Conservation (phyloP, 2,888 invertebrate genomes). For the Iselma pallidipennis region DNA sequence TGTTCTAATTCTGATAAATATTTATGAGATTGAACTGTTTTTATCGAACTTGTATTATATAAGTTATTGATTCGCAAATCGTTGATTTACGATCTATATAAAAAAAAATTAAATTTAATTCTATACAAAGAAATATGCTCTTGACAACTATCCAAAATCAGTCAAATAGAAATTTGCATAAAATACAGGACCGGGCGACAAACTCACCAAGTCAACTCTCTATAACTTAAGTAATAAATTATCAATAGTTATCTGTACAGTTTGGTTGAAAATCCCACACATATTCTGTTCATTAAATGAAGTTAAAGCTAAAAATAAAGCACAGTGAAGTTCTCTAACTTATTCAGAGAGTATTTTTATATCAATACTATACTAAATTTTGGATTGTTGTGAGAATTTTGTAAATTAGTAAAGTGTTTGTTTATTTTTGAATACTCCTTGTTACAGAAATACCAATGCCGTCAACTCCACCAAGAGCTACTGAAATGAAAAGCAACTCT, state of each 20-base stretch:
- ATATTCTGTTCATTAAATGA: constrained; percentile 10
- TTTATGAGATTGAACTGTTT: not conserved
- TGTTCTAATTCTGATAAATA: not conserved
- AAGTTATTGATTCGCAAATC: not conserved
- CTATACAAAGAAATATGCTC: constrained; percentile 13
- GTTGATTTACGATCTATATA: constrained; percentile 3
- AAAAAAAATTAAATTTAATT: constrained; percentile 2
- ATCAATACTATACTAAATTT: too few relatives aligned
- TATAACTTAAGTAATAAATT: constrained; percentile 44
- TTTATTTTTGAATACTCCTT: constrained; percentile 11
- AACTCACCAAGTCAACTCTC: constrained; percentile 23
- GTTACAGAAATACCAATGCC: constrained; percentile 86
- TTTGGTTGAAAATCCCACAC: constrained; percentile 33
- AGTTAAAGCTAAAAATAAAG: not conserved
- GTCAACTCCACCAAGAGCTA: constrained; percentile 81
- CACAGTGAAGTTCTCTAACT: not conserved
- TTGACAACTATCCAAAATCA: constrained; percentile 24
- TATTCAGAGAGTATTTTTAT: not conserved
- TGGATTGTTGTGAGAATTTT: too few relatives aligned
- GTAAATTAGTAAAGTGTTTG: too few relatives aligned
- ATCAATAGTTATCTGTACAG: constrained; percentile 40
- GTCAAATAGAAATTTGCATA: constrained; percentile 22
- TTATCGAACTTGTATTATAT: not conserved
- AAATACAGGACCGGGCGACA: constrained; percentile 13
- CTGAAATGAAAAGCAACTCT: constrained; percentile 75